Evolutionary conservation across 2,888 invertebrate genomes (phyloP), one percentile per base, ranked within the genome.

Genomic region (Incurvaria masculella): DNA sequence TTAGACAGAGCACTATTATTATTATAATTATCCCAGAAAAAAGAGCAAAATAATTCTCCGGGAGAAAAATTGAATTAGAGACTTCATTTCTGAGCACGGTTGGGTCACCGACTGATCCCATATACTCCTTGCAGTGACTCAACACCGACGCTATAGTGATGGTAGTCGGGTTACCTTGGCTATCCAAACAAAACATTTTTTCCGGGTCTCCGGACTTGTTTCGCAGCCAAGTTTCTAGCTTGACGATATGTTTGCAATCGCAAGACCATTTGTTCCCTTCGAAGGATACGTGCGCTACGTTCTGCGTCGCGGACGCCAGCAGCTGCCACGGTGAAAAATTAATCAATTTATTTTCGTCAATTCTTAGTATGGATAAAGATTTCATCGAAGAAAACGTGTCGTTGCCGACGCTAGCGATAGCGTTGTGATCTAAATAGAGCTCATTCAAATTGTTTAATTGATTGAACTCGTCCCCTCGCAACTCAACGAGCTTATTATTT

Each of bases 211-310:
- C 82, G 19, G 83, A 83, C 64, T 86, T 85, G 56, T 81, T 78
- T 50, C 82, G 74, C 50, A 88, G 68, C 88, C 88, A 89, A 45
- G 81, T 79, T 60, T 86, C 84, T 61, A 89, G 76, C 59, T 83
- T 83, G 41, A 82, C 85, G 54, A 89, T 82, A 64, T 86, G 87
- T 60, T 80, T 81, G 69, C 91, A 91, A 63, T 89, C 87, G 72
- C 91, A 91, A 59, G 87, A 88, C 91, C 92, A 91, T 65, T 85
- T 84, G 79, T 91, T 91, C 58, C 88, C 87, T 59, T 87, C 86
- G 56, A 90, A 80, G 41, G 86, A 84, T 56, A 91, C 85, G 61
- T 83, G 84, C 56, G 89, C 83, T 57, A 71, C 68, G 59, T 75
- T 78, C 68, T 78, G 76, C 53, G 79, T 73, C 54, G 85, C 80